A percentile compares a stretch with the other conserved stretches of the same genome.
phyloP scores from a whole-genome alignment of 2,888 invertebrate species.

The Pterostichus madidus region DNA sequence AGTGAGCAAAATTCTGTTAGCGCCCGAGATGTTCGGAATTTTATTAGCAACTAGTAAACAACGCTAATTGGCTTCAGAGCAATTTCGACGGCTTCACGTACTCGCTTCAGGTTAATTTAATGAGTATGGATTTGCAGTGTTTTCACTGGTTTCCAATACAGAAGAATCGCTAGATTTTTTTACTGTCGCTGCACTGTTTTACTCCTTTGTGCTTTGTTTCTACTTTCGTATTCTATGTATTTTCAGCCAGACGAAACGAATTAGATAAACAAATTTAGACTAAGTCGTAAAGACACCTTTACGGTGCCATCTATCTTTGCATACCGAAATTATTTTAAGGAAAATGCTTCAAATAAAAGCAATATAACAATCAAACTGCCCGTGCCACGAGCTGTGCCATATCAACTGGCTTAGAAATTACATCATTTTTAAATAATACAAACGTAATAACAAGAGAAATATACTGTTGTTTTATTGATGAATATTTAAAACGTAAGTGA shows the following conservation, averaged over 20 bases:
- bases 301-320: too few species aligned
- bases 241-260: slow-evolving; percentile 26
- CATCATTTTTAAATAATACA: too few species aligned
- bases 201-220: slow-evolving; percentile 40
- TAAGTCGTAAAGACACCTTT: neutral
- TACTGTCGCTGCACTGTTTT: slow-evolving; percentile 19
- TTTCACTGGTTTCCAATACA: slow-evolving; percentile 63
- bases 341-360: too few species aligned
- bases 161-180: slow-evolving; percentile 22
- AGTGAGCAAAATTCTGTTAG: slow-evolving; percentile 64
- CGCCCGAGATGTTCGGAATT: slow-evolving; percentile 64
- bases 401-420: too few species aligned
- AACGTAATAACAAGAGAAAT: too few species aligned
- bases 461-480: too few species aligned
- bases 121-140: slow-evolving; percentile 63
- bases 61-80: slow-evolving; percentile 64
- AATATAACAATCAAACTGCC: too few species aligned
- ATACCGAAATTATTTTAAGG: too few species aligned
- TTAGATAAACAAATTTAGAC: slow-evolving; percentile 43
- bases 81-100: slow-evolving; percentile 64
- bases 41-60: slow-evolving; percentile 65
- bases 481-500: too few species aligned
- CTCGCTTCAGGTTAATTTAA: slow-evolving; percentile 59
- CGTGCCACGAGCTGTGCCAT: too few species aligned
- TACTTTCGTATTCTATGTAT: slow-evolving; percentile 17